These are phyloP conservation scores for Bemisia tabaci DNA, from an alignment of 1,140 invertebrate species.

Conservation along the genomic window DNA sequence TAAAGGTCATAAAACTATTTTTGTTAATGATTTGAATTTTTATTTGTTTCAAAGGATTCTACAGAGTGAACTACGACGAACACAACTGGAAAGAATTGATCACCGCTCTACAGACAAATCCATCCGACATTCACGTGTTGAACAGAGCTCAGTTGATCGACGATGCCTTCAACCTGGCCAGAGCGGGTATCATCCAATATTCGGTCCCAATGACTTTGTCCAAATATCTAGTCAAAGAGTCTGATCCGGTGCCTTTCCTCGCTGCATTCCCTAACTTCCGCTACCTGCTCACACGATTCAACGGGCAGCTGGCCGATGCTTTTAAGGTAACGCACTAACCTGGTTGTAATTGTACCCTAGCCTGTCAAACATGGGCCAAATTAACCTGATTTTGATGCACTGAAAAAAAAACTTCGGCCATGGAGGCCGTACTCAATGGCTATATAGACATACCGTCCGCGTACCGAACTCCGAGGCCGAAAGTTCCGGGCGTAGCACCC, in stretches of 20 bases:
- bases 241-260: constrained; percentile 65
- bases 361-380: too few species aligned
- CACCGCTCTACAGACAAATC: constrained; percentile 34
- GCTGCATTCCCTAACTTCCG: constrained; percentile 49
- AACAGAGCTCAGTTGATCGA: constrained; percentile 68
- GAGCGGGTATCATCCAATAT: constrained; percentile 28
- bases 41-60: too few species aligned
- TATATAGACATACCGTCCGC: too few species aligned
- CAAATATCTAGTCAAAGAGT: constrained; percentile 38
- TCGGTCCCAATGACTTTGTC: constrained; percentile 4
- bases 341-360: too few species aligned
- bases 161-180: constrained; percentile 63
- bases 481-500: too few species aligned
- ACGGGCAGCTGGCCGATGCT: background rate
- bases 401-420: too few species aligned
- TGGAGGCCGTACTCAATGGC: too few species aligned
- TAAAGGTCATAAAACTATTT: too few species aligned
- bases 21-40: too few species aligned
- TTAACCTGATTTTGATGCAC: too few species aligned
- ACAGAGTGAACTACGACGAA: constrained; percentile 58
- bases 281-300: constrained; percentile 34
- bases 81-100: constrained; percentile 48
- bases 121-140: constrained; percentile 35
- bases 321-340: too few species aligned
- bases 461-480: too few species aligned